A percentile compares a stretch with the other conserved stretches of the same genome.
phyloP scores from a whole-genome alignment of 2,888 invertebrate genomes.

The Lysandra coridon region DNA sequence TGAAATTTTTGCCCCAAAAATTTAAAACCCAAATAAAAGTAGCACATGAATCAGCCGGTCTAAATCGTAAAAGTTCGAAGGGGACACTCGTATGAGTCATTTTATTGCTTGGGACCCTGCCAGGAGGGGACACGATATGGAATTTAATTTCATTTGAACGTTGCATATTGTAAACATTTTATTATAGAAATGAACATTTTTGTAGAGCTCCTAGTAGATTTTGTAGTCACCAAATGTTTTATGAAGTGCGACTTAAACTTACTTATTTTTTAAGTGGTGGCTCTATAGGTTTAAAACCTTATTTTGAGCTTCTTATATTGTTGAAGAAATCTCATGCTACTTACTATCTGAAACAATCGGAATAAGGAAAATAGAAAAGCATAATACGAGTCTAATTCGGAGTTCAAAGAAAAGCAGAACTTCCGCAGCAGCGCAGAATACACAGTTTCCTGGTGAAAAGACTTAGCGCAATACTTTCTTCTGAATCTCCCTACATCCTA shows the following conservation, averaged over 20 bases:
- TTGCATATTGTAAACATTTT: background rate
- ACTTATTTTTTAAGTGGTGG: too few species aligned
- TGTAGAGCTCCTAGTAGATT: background rate
- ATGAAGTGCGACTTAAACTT: background rate
- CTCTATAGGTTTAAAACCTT: too few species aligned
- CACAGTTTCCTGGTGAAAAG: too few species aligned
- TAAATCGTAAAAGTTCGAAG: conserved; percentile 9
- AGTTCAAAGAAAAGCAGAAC: too few species aligned
- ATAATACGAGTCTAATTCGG: too few species aligned
- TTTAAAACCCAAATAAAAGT: conserved; percentile 7
- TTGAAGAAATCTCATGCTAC: too few species aligned
- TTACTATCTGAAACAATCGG: too few species aligned
- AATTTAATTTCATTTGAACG: conserved; percentile 7
- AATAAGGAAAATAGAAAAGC: too few species aligned
- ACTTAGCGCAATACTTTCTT: too few species aligned
- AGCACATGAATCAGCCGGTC: conserved; percentile 20
- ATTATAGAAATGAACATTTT: background rate
- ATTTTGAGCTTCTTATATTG: too few species aligned
- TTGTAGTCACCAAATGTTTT: background rate
- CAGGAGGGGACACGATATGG: conserved; percentile 34
- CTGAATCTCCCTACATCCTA: too few species aligned
- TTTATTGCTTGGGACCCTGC: conserved; percentile 27
- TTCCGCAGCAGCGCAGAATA: too few species aligned
- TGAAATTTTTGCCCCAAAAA: background rate
- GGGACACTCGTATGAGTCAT: conserved; percentile 24